Conservation (phyloP, 2,797 vertebrate genomes). For the Lepidocolaptes lacrymiger region DNA sequence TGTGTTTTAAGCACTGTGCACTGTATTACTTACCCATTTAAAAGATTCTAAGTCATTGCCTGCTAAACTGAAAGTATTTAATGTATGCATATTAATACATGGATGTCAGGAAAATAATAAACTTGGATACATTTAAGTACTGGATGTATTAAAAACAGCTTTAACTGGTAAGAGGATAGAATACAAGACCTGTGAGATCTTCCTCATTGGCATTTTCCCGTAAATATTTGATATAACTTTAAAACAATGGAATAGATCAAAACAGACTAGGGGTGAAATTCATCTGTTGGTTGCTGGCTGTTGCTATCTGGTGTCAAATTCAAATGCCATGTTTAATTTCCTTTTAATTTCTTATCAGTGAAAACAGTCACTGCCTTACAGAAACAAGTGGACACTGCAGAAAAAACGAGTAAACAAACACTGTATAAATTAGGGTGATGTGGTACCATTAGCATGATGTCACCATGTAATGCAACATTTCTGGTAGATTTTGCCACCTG, state of each 20-base stretch:
- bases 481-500: not conserved
- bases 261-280: not conserved
- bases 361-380: not conserved
- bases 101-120: not conserved
- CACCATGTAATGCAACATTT: not conserved
- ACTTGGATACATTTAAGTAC: not conserved
- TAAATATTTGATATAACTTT: not conserved
- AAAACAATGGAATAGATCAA: not conserved
- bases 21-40: not conserved
- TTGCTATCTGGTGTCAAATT: not conserved
- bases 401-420: not conserved
- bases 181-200: not conserved
- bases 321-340: not conserved
- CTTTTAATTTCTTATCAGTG: not conserved
- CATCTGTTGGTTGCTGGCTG: not conserved
- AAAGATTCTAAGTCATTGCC: not conserved
- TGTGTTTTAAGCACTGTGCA: not conserved
- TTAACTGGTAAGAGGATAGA: not conserved
- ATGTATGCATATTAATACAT: not conserved
- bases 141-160: not conserved
- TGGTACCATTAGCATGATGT: conserved; percentile 12
- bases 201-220: not conserved
- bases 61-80: not conserved
- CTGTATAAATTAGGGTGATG: conserved; percentile 58
- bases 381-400: not conserved